These are phyloP conservation scores for Abrostola tripartita DNA, from an alignment of 2,888 invertebrate species.

Conservation along the genomic window DNA sequence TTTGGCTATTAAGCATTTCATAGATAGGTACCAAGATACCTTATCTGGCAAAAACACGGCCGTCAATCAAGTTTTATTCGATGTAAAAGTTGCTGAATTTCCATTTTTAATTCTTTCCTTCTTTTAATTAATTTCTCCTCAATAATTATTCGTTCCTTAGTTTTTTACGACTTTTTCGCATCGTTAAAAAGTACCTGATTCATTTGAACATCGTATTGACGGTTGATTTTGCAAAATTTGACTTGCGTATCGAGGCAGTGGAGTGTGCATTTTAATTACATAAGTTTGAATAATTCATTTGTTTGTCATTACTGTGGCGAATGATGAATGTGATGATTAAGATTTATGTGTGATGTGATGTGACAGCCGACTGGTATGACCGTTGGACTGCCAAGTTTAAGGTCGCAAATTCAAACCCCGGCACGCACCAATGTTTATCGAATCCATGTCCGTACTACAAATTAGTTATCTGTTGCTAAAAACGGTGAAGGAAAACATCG, in stretches of 20 bases:
- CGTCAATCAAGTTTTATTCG: slow-evolving; percentile 18
- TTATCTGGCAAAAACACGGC: not conserved
- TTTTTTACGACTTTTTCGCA: slow-evolving; percentile 34
- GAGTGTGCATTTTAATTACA: slow-evolving; percentile 32
- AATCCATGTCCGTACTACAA: no score
- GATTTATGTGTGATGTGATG: no score
- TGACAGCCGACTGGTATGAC: no score
- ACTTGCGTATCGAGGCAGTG: slow-evolving; percentile 13
- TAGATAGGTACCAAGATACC: not conserved
- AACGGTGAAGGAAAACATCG: no score
- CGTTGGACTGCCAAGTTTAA: no score
- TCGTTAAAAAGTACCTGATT: slow-evolving; percentile 50
- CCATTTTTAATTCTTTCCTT: slow-evolving; percentile 32
- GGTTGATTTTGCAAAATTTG: slow-evolving; percentile 32
- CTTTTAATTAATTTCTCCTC: slow-evolving; percentile 43
- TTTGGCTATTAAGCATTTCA: slow-evolving; percentile 6
- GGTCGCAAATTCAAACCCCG: no score
- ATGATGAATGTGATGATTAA: no score
- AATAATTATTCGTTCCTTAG: slow-evolving; percentile 31
- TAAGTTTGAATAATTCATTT: slow-evolving; percentile 7
- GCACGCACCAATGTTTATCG: no score
- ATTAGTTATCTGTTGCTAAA: no score
- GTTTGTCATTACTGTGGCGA: no score
- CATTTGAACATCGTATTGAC: slow-evolving; percentile 44
- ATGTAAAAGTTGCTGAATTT: slow-evolving; percentile 33